phyloP scores from a whole-genome alignment of 1,140 invertebrate species.

The Procambarus clarkii region DNA sequence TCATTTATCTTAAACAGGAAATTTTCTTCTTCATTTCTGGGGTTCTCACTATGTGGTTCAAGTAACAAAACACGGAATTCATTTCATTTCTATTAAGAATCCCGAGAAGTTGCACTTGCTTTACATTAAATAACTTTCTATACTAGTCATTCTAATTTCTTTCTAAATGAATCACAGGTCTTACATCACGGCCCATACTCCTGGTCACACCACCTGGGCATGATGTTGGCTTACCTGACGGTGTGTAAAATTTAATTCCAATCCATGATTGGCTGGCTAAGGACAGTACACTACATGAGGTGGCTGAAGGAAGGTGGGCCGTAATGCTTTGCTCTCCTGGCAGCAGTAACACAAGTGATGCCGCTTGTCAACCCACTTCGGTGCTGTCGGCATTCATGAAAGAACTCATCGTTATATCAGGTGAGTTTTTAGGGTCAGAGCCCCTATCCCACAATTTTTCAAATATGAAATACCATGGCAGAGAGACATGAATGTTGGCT shows the following conservation, averaged over 20 bases:
- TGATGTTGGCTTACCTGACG: background rate
- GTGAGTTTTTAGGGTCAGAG: background rate
- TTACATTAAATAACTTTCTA: slow-evolving; percentile 54
- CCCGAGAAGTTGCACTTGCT: slow-evolving; percentile 54
- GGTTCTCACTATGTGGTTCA: background rate
- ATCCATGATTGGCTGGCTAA: slow-evolving; percentile 13
- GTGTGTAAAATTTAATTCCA: slow-evolving; percentile 25
- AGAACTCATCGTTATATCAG: slow-evolving; percentile 18
- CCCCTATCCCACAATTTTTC: background rate
- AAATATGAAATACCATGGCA: slow-evolving; percentile 10
- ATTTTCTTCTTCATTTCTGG: background rate
- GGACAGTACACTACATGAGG: background rate
- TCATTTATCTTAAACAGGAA: background rate
- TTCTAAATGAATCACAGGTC: slow-evolving; percentile 65
- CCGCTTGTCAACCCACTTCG: slow-evolving; percentile 4
- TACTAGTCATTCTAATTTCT: slow-evolving; percentile 57
- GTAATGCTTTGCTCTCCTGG: slow-evolving; percentile 2
- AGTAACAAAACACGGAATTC: slow-evolving; percentile 26
- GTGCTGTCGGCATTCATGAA: slow-evolving; percentile 12
- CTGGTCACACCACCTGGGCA: slow-evolving; percentile 20
- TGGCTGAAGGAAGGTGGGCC: slow-evolving; percentile 19
- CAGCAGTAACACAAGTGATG: background rate
- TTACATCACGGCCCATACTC: slow-evolving; percentile 38
- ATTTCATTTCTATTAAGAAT: slow-evolving; percentile 26
- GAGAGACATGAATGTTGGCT: slow-evolving; percentile 21